Evolutionary conservation across 2,113 vertebrate genomes (phyloP).

Genomic region (Romanogobio albipinnatus): DNA sequence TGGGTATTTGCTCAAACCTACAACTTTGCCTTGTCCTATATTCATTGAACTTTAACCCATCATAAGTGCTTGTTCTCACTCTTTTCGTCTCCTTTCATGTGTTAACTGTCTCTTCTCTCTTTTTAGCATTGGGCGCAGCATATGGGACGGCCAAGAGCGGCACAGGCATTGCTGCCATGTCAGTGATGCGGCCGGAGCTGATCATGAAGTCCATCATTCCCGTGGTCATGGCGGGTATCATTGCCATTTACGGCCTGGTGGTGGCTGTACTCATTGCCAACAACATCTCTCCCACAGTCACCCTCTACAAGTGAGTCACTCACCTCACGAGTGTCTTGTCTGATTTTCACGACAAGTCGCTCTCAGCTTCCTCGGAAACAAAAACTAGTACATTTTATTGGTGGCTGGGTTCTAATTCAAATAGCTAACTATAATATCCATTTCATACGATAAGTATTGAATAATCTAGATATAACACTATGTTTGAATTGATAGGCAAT

Average conservation of each 20-base stretch:
- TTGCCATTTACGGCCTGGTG: slow-evolving; percentile 97
- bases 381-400: background rate
- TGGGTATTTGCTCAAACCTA: background rate
- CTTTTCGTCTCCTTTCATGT: background rate
- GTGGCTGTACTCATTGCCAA: slow-evolving; percentile 99
- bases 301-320: slow-evolving; percentile 87
- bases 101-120: slow-evolving; percentile 15
- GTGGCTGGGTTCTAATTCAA: background rate
- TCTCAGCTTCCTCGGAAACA: background rate
- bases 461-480: background rate
- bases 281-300: slow-evolving; percentile 81
- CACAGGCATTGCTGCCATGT: slow-evolving; percentile 98
- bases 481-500: background rate
- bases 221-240: slow-evolving; percentile 99
- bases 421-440: background rate
- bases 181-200: slow-evolving; percentile 97
- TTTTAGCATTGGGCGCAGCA: slow-evolving; percentile 91
- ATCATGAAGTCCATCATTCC: slow-evolving; percentile 99
- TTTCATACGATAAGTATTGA: background rate
- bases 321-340: background rate
- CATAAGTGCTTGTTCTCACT: background rate
- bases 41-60: background rate
- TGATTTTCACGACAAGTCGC: background rate
- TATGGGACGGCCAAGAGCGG: slow-evolving; percentile 99
- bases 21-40: background rate